phyloP scores from a whole-genome alignment of 2,888 invertebrate species.

The Yponomeuta malinellus region DNA sequence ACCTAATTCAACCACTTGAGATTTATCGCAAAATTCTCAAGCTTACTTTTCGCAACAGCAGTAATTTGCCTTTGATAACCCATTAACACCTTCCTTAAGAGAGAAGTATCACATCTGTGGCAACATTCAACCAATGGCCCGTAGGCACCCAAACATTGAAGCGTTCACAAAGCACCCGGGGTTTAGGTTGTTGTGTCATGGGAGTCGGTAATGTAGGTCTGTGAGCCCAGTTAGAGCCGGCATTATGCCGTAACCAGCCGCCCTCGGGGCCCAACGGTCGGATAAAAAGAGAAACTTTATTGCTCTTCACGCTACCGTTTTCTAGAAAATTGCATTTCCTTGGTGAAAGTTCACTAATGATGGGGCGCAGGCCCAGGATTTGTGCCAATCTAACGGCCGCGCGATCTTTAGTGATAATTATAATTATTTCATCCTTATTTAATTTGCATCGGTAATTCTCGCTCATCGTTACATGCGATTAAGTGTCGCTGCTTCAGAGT shows the following conservation, averaged over 20 bases:
- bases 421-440: slow-evolving; percentile 1
- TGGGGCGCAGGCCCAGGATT: slow-evolving; percentile 49
- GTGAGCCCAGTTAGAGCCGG: slow-evolving; percentile 45
- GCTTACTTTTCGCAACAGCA: no score
- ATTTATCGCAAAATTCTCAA: no score
- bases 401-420: slow-evolving; percentile 23
- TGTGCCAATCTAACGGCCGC: slow-evolving; percentile 40
- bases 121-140: no score
- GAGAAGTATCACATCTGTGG: no score
- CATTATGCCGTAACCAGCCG: slow-evolving; percentile 54
- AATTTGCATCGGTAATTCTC: neutral
- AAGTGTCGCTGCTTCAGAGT: no score
- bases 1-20: no score
- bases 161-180: neutral
- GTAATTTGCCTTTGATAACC: no score
- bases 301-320: slow-evolving; percentile 68
- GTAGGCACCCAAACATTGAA: neutral
- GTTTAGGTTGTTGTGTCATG: slow-evolving; percentile 18
- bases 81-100: no score
- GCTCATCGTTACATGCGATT: neutral
- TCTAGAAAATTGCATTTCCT: slow-evolving; percentile 74
- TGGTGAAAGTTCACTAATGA: slow-evolving; percentile 67
- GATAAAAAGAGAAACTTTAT: slow-evolving; percentile 64
- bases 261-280: slow-evolving; percentile 56
- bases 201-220: slow-evolving; percentile 46